phyloP scores from a whole-genome alignment of 2,888 invertebrate species.

The Norana najaformis region DNA sequence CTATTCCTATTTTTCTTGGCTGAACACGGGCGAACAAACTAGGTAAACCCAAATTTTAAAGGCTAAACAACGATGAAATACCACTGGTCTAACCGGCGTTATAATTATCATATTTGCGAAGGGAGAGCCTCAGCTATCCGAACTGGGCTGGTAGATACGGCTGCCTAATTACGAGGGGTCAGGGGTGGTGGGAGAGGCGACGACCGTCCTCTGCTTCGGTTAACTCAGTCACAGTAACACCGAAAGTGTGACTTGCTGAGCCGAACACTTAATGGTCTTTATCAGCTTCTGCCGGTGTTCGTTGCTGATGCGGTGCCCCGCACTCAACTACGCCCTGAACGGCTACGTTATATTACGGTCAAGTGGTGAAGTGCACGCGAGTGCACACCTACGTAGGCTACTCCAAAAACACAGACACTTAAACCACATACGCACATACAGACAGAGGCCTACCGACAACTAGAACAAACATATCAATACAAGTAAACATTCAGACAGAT shows the following conservation, averaged over 20 bases:
- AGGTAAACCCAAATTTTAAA: neutral
- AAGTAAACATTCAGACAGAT: neutral
- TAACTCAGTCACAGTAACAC: neutral
- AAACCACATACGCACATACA: neutral
- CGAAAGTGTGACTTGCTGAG: neutral
- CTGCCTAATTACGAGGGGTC: neutral
- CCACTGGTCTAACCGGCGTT: neutral
- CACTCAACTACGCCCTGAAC: neutral
- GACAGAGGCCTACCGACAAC: neutral
- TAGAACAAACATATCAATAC: neutral
- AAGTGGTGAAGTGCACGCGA: neutral
- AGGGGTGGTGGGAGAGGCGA: neutral
- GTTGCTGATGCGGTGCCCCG: neutral
- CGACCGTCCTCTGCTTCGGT: slow-evolving; percentile 1
- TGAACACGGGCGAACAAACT: neutral
- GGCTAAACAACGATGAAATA: neutral
- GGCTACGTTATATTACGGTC: neutral
- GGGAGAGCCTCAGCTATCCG: neutral
- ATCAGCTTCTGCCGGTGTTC: neutral
- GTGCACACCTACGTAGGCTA: neutral
- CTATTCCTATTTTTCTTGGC: neutral
- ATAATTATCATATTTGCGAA: neutral
- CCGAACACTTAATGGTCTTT: slow-evolving; percentile 6
- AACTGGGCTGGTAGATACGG: neutral
- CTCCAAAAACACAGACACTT: neutral